These are phyloP conservation scores for Ethmia dodecea DNA, from an alignment of 2,888 invertebrate species.

Conservation along the genomic window DNA sequence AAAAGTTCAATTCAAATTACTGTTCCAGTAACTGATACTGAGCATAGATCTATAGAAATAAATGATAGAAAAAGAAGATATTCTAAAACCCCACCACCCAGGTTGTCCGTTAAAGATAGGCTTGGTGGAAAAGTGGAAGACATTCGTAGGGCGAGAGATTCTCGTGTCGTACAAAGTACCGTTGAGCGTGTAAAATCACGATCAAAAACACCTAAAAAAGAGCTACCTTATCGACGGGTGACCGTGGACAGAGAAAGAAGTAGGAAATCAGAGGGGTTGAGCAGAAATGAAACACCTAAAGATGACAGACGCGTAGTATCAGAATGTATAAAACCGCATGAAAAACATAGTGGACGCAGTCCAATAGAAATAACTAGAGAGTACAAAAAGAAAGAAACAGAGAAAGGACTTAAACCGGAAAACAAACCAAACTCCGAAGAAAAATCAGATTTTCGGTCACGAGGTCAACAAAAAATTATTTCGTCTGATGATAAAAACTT, in stretches of 20 bases:
- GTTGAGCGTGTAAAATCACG: constrained; percentile 74
- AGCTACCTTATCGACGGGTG: constrained; percentile 68
- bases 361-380: constrained; percentile 30
- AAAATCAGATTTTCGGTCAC: constrained; percentile 19
- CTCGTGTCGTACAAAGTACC: constrained; percentile 72
- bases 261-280: constrained; percentile 47
- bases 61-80: constrained; percentile 59
- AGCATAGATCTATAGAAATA: constrained; percentile 65
- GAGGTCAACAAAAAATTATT: constrained; percentile 33
- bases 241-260: constrained; percentile 65
- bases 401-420: constrained; percentile 43
- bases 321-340: constrained; percentile 38
- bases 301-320: constrained; percentile 39
- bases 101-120: constrained; percentile 87
- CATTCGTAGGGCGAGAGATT: constrained; percentile 68
- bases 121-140: constrained; percentile 87
- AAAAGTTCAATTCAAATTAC: constrained; percentile 72
- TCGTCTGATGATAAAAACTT: constrained; percentile 26
- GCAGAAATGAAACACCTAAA: constrained; percentile 38
- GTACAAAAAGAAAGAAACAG: constrained; percentile 34
- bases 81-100: constrained; percentile 77
- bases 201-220: constrained; percentile 70
- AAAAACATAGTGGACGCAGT: constrained; percentile 36
- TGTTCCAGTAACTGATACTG: constrained; percentile 63
- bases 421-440: constrained; percentile 28